Evolutionary conservation across 2,888 invertebrate species (phyloP).

Genomic region (Ophion ellenae): DNA sequence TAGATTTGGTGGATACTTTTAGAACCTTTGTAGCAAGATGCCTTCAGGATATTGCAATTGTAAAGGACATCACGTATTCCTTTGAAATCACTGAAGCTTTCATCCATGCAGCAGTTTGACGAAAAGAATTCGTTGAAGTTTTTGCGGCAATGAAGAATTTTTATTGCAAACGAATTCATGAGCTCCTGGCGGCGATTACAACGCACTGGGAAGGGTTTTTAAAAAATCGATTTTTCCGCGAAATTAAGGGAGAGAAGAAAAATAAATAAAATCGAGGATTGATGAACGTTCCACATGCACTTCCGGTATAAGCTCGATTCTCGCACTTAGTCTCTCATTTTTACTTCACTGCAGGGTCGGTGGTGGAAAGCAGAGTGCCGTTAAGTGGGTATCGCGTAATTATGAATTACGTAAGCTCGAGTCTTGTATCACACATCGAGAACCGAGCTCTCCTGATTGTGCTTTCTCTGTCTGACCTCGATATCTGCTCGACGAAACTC

Average conservation of each 20-base stretch:
- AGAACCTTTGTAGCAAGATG: too few relatives aligned
- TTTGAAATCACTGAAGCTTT: too few relatives aligned
- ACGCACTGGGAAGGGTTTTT: too few relatives aligned
- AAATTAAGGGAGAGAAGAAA: background rate
- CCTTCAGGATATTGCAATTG: too few relatives aligned
- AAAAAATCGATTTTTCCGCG: background rate
- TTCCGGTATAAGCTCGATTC: conserved; percentile 60
- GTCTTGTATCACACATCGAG: conserved; percentile 74
- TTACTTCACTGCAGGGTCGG: background rate
- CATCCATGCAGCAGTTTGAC: too few relatives aligned
- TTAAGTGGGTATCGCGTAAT: conserved; percentile 70
- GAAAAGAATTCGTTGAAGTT: too few relatives aligned
- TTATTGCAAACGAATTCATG: too few relatives aligned
- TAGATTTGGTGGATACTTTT: too few relatives aligned
- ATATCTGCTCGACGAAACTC: conserved; percentile 76
- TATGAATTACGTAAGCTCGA: conserved; percentile 78
- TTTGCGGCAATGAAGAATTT: too few relatives aligned
- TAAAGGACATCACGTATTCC: too few relatives aligned
- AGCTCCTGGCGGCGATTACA: too few relatives aligned
- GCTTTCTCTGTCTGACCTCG: conserved; percentile 82
- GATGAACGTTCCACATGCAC: conserved; percentile 47
- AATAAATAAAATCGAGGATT: background rate
- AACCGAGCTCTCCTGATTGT: conserved; percentile 65
- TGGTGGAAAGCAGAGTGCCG: conserved; percentile 18
- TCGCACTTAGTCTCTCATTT: conserved; percentile 36